Base-by-base conservation (phyloP, 2,888 invertebrate genomes). In the Bedellia somnulentella region DNA sequence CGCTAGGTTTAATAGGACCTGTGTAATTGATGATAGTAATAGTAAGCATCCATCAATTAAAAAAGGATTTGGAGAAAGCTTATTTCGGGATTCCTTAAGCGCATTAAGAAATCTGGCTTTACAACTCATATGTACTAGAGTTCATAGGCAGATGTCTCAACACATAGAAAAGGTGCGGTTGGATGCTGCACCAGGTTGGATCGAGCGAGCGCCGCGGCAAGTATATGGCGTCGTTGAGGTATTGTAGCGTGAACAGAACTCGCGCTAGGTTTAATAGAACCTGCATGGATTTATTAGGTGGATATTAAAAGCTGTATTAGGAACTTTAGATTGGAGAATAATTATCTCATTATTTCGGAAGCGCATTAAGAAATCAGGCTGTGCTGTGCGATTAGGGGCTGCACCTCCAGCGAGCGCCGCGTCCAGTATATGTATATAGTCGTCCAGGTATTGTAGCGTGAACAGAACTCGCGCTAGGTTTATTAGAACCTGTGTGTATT, bases 211-310 rank as follows among this genome's bases (percentile, higher is more conserved):
- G 81, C 43, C 89, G 80, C 30, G 92, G 91, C 47, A 93, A 78
- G 52, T 88, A 90, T 43, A 92, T 90, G 24, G 93, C 93, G 64
- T 93, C 93, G 57, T 93, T 93, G 40, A 93, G 70, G 61, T 92
- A 93, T 55, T 92, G 90, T 34, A 92, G 80, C 40, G 89, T 90
- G 60, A 91, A 87, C 30, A 93, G 61, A 14, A 93, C 89, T 40
- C 91, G 79, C 9, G 91, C 93, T 41, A 93, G 77, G 66, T 91
- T 92, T 35, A 93, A 76, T 35, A 93, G 67, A 35, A 91, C 85
- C 80, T 80, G 48, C 2, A 41, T 43, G 26, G 25, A n/a, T n/a
- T n/a, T n/a, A n/a, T n/a, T n/a, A 6, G 18, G n/a, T 22, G 17
- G 25, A 17, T 14, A 15, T 10, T n/a, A 5, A n/a, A 14, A 4